These are phyloP conservation scores for Metalampra italica DNA, from an alignment of 2,888 invertebrate genomes.

Conservation along the genomic window DNA sequence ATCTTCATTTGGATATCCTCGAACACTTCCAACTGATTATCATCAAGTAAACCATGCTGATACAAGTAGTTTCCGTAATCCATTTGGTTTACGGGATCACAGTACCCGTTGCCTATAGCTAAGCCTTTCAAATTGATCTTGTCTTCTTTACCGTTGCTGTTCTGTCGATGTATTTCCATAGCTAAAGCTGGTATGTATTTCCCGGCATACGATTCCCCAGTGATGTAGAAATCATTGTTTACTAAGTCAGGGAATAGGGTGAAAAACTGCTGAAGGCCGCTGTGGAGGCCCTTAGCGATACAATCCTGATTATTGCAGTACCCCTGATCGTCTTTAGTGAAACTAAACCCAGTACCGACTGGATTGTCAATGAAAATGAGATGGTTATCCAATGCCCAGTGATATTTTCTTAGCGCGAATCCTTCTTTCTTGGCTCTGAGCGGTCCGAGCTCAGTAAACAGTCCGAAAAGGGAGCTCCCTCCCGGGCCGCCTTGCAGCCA, in stretches of 20 bases:
- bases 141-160: conserved; percentile 30
- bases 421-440: conserved; percentile 57
- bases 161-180: conserved; percentile 71
- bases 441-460: conserved; percentile 81
- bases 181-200: conserved; percentile 72
- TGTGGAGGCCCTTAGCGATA: conserved; percentile 75
- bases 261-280: conserved; percentile 77
- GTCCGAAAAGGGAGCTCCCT: conserved; percentile 72
- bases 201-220: conserved; percentile 82
- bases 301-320: conserved; percentile 77
- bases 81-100: conserved; percentile 14
- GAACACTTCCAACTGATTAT: conserved; percentile 74
- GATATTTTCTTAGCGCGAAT: conserved; percentile 58
- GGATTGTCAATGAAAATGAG: conserved; percentile 83
- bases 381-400: conserved; percentile 79
- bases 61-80: conserved; percentile 13
- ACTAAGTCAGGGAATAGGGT: conserved; percentile 75
- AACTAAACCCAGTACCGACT: conserved; percentile 82
- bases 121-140: conserved; percentile 60
- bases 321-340: conserved; percentile 70
- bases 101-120: conserved; percentile 14
- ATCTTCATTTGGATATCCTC: conserved; percentile 78
- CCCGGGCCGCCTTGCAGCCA: conserved; percentile 81
- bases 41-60: conserved; percentile 13
- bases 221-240: conserved; percentile 75